Conservation (phyloP, 2,888 invertebrate species). For the Melanophora roralis region DNA sequence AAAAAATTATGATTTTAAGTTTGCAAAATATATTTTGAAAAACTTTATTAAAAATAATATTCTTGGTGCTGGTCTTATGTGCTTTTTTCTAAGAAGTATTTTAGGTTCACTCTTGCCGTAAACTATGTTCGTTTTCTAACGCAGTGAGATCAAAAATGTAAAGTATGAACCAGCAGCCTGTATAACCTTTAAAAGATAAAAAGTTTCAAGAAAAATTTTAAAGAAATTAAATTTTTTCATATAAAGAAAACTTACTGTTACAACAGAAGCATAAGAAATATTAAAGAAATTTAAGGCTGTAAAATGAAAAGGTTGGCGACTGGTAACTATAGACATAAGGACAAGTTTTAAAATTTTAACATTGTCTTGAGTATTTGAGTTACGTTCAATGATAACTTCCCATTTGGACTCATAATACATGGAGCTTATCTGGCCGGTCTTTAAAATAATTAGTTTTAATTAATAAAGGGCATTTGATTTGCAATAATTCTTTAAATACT, state of each 20-base stretch:
- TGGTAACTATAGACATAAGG: constrained; percentile 67
- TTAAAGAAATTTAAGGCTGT: constrained; percentile 70
- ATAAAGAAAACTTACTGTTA: constrained; percentile 64
- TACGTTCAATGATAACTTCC: constrained; percentile 67
- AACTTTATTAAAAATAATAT: no score
- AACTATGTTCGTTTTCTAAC: constrained; percentile 57
- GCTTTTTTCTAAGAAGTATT: no score
- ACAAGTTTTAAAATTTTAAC: constrained; percentile 68
- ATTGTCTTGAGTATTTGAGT: constrained; percentile 66
- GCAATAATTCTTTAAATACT: background rate
- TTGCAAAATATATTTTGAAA: no score
- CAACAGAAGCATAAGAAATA: constrained; percentile 67
- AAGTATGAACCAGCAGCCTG: constrained; percentile 72
- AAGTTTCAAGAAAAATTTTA: background rate
- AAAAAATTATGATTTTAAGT: no score
- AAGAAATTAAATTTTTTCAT: background rate
- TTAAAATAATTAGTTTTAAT: constrained; percentile 46
- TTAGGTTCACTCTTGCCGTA: no score
- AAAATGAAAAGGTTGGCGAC: constrained; percentile 66
- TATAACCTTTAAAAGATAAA: constrained; percentile 64
- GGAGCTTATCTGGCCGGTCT: constrained; percentile 67
- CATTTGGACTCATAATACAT: constrained; percentile 70
- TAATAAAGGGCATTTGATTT: no score
- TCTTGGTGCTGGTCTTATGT: no score
- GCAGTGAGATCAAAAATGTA: constrained; percentile 71